These are phyloP conservation scores for Lasioglossum oenotherae DNA, from an alignment of 2,888 invertebrate genomes.

Conservation along the genomic window DNA sequence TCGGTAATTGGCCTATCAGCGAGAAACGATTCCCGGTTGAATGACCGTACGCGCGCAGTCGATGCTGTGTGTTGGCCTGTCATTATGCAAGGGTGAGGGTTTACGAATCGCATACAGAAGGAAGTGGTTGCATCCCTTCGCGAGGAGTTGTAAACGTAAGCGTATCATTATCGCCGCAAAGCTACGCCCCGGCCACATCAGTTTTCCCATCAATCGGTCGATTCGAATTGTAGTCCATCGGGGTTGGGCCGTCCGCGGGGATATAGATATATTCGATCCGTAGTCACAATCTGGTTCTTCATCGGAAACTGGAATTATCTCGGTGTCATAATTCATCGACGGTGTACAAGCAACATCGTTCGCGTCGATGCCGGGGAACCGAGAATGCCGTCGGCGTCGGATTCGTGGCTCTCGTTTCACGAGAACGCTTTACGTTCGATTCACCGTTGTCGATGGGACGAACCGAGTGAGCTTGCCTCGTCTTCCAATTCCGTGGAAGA, in stretches of 20 bases:
- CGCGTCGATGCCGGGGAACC: not conserved
- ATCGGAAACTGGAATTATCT: slow-evolving; percentile 50
- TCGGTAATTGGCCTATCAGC: slow-evolving; percentile 25
- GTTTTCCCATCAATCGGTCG: slow-evolving; percentile 72
- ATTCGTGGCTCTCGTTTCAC: not conserved
- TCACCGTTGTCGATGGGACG: too few relatives aligned
- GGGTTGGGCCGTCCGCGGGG: not conserved
- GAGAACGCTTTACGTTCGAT: not conserved
- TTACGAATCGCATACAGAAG: slow-evolving; percentile 56
- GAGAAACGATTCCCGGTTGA: slow-evolving; percentile 34
- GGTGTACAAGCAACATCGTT: not conserved
- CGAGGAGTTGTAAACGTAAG: slow-evolving; percentile 48
- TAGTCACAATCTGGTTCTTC: slow-evolving; percentile 8
- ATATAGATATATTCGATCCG: slow-evolving; percentile 11
- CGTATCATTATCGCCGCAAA: slow-evolving; percentile 73
- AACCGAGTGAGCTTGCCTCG: not conserved
- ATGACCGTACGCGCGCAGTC: slow-evolving; percentile 25
- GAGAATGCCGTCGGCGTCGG: not conserved
- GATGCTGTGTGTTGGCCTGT: slow-evolving; percentile 50
- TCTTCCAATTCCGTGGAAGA: not conserved
- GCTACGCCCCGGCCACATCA: slow-evolving; percentile 64
- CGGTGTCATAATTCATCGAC: slow-evolving; percentile 26
- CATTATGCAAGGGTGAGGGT: slow-evolving; percentile 68
- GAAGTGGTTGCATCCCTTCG: slow-evolving; percentile 62
- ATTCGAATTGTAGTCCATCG: slow-evolving; percentile 50